Evolutionary conservation across 2,113 vertebrate genomes (phyloP).

Genomic region (Ochotona curzoniae): DNA sequence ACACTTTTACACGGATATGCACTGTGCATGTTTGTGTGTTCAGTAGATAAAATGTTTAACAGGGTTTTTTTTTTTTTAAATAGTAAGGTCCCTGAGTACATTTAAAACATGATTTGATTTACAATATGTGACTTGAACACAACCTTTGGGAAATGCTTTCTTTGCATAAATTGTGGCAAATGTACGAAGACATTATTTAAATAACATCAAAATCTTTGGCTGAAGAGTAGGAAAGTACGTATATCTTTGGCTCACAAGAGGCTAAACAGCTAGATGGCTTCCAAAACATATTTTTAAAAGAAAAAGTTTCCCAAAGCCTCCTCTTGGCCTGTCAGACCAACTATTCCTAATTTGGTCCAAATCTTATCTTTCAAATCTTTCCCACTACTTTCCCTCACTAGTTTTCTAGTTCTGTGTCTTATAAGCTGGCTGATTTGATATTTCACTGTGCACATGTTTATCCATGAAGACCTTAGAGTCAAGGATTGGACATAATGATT

Average conservation of each 20-base stretch:
- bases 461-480: neutral
- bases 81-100: neutral
- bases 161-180: slow-evolving; percentile 54
- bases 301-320: slow-evolving; percentile 12
- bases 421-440: neutral
- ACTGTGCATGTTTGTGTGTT: neutral
- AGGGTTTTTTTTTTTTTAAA: slow-evolving; percentile 30
- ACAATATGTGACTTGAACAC: neutral
- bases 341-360: neutral
- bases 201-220: neutral
- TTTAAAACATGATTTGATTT: slow-evolving; percentile 60
- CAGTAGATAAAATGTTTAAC: slow-evolving; percentile 37
- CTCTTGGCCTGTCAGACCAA: neutral
- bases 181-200: slow-evolving; percentile 45
- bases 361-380: slow-evolving; percentile 7
- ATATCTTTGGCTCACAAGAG: slow-evolving; percentile 37
- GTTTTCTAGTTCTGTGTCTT: slow-evolving; percentile 29
- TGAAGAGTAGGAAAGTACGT: neutral
- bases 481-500: neutral
- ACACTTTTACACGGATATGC: neutral
- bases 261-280: neutral
- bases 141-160: slow-evolving; percentile 53
- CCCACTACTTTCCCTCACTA: neutral
- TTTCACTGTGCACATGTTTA: neutral
- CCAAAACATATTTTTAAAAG: slow-evolving; percentile 41